phyloP scores from a whole-genome alignment of 2,113 vertebrate genomes.

The Abramis brama region DNA sequence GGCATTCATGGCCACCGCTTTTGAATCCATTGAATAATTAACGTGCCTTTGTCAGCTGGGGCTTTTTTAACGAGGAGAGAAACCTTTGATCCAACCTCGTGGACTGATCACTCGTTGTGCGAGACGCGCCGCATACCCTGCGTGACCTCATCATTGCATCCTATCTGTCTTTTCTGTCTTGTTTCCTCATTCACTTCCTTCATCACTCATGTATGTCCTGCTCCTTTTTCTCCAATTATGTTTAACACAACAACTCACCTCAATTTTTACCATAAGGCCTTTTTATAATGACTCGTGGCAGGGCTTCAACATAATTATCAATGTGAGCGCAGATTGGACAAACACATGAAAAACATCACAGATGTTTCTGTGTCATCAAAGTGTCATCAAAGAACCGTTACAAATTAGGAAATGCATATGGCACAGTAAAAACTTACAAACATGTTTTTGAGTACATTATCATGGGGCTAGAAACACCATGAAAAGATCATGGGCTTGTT shows the following conservation, averaged over 20 bases:
- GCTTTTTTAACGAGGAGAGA: constrained; percentile 38
- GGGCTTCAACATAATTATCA: neutral
- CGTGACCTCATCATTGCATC: constrained; percentile 1
- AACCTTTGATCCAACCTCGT: constrained; percentile 48
- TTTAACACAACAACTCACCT: constrained; percentile 28
- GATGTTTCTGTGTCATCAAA: no score
- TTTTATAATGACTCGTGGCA: neutral
- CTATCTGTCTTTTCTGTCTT: constrained; percentile 5
- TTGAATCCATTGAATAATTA: constrained; percentile 51
- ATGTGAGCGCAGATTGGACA: neutral
- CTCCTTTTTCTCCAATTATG: constrained; percentile 32
- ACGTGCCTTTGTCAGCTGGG: constrained; percentile 30
- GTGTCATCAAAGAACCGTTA: neutral
- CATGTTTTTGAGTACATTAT: neutral
- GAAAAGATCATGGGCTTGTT: neutral
- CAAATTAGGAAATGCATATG: neutral
- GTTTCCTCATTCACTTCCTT: constrained; percentile 33
- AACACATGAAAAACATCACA: neutral
- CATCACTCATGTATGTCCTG: constrained; percentile 12
- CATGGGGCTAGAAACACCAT: neutral
- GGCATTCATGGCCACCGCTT: constrained; percentile 40
- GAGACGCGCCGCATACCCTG: neutral
- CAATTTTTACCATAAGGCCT: neutral
- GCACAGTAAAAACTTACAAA: neutral
- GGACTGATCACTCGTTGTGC: constrained; percentile 22